Evolutionary conservation across 1,140 invertebrate species (phyloP), one percentile per base, ranked within the genome.

Genomic region (Dendrolimus kikuchii): DNA sequence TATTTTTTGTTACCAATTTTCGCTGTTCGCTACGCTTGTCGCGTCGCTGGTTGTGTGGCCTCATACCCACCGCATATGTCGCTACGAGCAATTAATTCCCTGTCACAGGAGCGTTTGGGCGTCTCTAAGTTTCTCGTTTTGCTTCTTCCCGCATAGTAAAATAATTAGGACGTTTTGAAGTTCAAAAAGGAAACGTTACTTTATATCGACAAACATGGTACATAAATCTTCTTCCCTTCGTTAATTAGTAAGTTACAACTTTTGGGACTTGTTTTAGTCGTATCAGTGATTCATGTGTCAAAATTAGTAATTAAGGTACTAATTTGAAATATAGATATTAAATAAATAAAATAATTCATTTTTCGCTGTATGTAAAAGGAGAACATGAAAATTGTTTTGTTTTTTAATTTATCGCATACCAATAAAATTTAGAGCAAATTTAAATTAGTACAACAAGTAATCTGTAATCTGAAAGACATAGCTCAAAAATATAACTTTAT

Each of bases 141-240:
- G 83, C 79, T 72, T 71, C 77, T 54, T 73, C 61, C 66, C 71
- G 74, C 71, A 66, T 68, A 64, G 71, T 71, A 67, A 74, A 71
- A 82, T 86, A 86, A 86, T 86, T 86, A 86, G 83, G 80, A 84
- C 80, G 77, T 86, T 86, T 86, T 86, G 81, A 86, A 75, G 74
- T 81, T 86, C 81, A 84, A 84, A 83, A 84, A 83, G 81, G 79
- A 81, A 84, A 64, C 74, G 78, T 83, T 83, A 79, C 77, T 86
- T 82, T 82, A 84, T 82, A 86, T 86, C 82, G 82, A 86, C 82
- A 84, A 23, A 81, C 70, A 74, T 77, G 77, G 64, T 57, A 80
- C 77, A 81, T 86, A 82, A 86, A 86, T 86, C 81, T 86, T 82
- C 74, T 82, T 84, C 81, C 75, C 71, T 68, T 61, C 62, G 66